A percentile compares a stretch with the other conserved stretches of the same genome.
These are phyloP conservation scores for Enteromius mattozi DNA, from an alignment of 2,797 vertebrate genomes.

Conservation along the genomic window DNA sequence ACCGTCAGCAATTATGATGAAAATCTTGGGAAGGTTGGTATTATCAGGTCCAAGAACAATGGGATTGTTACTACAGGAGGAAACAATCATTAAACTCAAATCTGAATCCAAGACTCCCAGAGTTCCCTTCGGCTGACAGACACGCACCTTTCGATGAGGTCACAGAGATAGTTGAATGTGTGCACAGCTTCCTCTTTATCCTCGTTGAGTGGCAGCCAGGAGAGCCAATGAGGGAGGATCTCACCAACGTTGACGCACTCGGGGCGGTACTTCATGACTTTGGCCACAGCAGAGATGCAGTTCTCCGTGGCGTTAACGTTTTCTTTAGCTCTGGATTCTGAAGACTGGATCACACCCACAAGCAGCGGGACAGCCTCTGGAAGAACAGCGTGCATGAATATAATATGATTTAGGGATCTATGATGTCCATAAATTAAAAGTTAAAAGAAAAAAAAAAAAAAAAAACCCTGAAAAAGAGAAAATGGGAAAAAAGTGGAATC, in stretches of 20 bases:
- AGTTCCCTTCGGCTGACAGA: neutral
- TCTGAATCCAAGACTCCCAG: too few relatives aligned
- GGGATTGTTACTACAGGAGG: constrained; percentile 88
- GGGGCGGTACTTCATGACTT: constrained; percentile 93
- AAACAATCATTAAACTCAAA: neutral
- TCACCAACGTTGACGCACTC: constrained; percentile 93
- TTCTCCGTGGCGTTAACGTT: constrained; percentile 99
- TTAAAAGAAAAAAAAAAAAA: too few relatives aligned
- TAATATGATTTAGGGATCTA: neutral
- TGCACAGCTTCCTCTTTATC: constrained; percentile 99
- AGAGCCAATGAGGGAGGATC: constrained; percentile 95
- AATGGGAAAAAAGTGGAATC: too few relatives aligned
- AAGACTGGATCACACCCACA: constrained; percentile 91
- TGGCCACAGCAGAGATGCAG: constrained; percentile 97
- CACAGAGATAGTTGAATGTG: constrained; percentile 94
- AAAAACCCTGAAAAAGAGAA: too few relatives aligned
- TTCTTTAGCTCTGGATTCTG: constrained; percentile 93
- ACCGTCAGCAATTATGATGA: constrained; percentile 96
- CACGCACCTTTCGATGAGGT: constrained; percentile 93
- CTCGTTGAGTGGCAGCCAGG: constrained; percentile 98
- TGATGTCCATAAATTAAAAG: neutral
- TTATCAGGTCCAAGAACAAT: constrained; percentile 95
- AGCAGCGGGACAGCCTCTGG: constrained; percentile 93
- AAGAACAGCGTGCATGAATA: neutral
- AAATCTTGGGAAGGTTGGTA: constrained; percentile 94